Conservation (phyloP, 2,797 vertebrate genomes). For the Phalloptychus januarius region DNA sequence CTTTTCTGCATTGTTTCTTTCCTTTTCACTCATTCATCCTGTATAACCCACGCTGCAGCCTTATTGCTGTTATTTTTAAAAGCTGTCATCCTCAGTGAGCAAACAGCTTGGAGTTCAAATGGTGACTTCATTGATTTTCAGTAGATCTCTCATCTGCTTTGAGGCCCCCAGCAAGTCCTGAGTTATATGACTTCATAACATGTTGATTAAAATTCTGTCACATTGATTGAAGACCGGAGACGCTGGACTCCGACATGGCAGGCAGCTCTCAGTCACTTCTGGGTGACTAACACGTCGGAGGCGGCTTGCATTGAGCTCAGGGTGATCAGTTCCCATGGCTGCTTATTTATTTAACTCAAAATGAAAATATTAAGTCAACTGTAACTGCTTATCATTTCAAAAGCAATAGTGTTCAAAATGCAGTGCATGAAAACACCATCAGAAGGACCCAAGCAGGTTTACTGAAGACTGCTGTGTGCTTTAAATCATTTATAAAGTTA, state of each 20-base stretch:
- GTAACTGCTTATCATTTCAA: neutral
- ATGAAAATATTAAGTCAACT: neutral
- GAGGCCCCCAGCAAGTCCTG: constrained; percentile 38
- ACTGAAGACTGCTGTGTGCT: neutral
- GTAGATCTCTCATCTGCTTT: constrained; percentile 35
- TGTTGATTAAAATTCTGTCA: constrained; percentile 57
- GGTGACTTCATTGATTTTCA: constrained; percentile 54
- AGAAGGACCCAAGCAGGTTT: neutral
- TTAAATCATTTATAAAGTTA: neutral
- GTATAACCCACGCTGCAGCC: neutral
- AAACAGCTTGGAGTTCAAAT: constrained; percentile 24
- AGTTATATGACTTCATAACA: constrained; percentile 58
- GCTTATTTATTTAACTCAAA: neutral
- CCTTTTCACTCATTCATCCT: neutral
- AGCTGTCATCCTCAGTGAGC: constrained; percentile 16
- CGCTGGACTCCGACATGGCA: constrained; percentile 20
- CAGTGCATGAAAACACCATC: neutral
- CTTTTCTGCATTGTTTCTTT: neutral
- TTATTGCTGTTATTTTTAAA: constrained; percentile 22
- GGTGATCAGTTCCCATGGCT: neutral
- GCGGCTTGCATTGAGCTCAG: neutral
- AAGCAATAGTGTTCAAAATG: neutral
- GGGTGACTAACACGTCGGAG: neutral
- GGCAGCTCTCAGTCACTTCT: constrained; percentile 28
- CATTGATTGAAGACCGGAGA: constrained; percentile 41